Conservation (phyloP, 2,113 vertebrate genomes). For the Manacus vitellinus region DNA sequence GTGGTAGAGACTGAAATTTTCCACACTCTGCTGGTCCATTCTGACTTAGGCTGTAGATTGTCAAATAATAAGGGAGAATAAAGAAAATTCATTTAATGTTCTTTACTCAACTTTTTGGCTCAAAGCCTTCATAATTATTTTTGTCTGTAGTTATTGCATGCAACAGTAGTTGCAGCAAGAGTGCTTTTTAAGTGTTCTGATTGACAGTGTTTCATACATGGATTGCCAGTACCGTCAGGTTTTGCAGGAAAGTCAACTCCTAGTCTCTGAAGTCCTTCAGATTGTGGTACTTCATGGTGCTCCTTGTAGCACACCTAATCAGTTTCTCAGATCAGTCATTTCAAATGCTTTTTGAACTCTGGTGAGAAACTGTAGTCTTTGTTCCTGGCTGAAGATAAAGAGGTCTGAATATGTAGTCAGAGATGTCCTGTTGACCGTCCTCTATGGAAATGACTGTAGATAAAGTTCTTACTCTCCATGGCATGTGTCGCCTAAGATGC, state of each 20-base stretch:
- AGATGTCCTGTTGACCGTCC: neutral
- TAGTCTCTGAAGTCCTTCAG: neutral
- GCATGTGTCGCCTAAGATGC: neutral
- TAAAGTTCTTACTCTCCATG: neutral
- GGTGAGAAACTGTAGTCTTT: neutral
- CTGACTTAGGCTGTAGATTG: neutral
- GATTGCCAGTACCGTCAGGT: neutral
- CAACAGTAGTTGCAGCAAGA: neutral
- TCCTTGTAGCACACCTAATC: neutral
- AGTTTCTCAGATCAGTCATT: neutral
- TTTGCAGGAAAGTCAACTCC: neutral
- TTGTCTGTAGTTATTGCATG: neutral
- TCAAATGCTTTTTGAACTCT: neutral
- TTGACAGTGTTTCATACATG: neutral
- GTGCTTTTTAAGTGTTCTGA: neutral
- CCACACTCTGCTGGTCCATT: neutral
- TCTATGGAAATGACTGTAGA: neutral
- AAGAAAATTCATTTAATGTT: neutral
- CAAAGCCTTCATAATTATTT: neutral
- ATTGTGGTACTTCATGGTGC: neutral
- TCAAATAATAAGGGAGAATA: rapidly evolving
- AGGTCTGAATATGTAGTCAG: neutral
- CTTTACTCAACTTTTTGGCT: neutral
- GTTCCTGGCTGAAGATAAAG: neutral
- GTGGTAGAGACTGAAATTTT: neutral